phyloP scores from a whole-genome alignment of 2,888 invertebrate genomes.

The Bugulina stolonifera region DNA sequence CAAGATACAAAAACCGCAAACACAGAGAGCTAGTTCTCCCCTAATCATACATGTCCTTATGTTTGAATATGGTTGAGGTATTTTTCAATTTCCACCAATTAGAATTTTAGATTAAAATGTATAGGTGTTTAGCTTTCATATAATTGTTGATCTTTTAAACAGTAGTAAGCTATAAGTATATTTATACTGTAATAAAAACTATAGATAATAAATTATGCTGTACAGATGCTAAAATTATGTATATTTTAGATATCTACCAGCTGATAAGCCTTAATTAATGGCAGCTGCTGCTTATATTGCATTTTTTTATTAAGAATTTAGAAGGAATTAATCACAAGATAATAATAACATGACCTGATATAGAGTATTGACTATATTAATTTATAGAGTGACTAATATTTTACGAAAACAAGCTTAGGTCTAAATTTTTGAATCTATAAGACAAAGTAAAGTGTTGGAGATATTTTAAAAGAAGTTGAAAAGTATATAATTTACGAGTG shows the following conservation, averaged over 20 bases:
- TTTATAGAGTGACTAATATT: too few species aligned
- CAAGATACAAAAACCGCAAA: constrained; percentile 1
- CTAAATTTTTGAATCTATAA: too few species aligned
- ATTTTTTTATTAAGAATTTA: background rate
- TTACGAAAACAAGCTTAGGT: too few species aligned
- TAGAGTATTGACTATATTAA: too few species aligned
- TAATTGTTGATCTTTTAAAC: background rate
- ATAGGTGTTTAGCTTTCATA: background rate
- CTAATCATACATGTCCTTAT: background rate
- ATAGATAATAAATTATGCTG: background rate
- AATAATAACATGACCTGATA: too few species aligned
- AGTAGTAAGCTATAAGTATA: background rate
- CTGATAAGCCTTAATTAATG: background rate
- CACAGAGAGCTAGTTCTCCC: background rate
- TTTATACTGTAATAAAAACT: background rate
- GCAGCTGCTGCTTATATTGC: background rate
- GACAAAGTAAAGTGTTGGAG: too few species aligned
- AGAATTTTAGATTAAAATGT: background rate
- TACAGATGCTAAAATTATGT: background rate
- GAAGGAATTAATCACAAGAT: background rate
- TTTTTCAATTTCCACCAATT: background rate
- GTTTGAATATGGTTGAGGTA: background rate
- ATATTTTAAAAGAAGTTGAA: too few species aligned
- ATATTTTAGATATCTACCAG: background rate
- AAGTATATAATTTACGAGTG: too few species aligned